These are phyloP conservation scores for Caenorhabditis sp. DNA, from an alignment of 2,888 invertebrate genomes.

Conservation along the genomic window DNA sequence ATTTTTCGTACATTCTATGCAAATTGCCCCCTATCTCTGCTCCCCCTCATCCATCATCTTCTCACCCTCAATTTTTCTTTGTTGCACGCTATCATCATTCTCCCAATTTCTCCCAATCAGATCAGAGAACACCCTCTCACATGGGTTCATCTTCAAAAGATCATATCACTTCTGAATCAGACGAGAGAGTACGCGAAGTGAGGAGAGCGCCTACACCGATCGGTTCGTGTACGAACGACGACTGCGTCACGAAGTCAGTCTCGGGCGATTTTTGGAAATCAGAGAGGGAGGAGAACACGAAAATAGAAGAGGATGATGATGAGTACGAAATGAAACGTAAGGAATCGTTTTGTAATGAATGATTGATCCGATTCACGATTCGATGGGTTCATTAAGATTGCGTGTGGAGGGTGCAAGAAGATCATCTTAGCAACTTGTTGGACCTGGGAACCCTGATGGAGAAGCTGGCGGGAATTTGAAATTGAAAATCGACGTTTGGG, in stretches of 20 bases:
- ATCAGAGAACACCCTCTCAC: constrained; percentile 56
- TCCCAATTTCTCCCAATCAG: neutral
- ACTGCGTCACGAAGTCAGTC: constrained; percentile 65
- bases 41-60: neutral
- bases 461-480: neutral
- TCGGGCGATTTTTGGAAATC: constrained; percentile 61
- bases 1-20: constrained; percentile 58
- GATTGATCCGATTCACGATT: constrained; percentile 21
- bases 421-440: constrained; percentile 35
- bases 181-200: neutral
- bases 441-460: constrained; percentile 6
- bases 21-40: constrained; percentile 21
- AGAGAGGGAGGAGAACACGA: constrained; percentile 2
- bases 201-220: neutral
- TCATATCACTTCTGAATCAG: constrained; percentile 21
- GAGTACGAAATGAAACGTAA: constrained; percentile 52
- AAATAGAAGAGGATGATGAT: constrained; percentile 25
- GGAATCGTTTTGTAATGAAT: constrained; percentile 13
- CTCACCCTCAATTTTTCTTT: constrained; percentile 1
- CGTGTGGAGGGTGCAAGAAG: constrained; percentile 26
- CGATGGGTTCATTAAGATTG: constrained; percentile 36
- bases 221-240: constrained; percentile 55
- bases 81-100: constrained; percentile 3
- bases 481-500: neutral
- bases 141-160: constrained; percentile 61